These are phyloP conservation scores for Galaxea fascicularis DNA, from an alignment of 92 coral and sea anemone species.

Conservation along the genomic window DNA sequence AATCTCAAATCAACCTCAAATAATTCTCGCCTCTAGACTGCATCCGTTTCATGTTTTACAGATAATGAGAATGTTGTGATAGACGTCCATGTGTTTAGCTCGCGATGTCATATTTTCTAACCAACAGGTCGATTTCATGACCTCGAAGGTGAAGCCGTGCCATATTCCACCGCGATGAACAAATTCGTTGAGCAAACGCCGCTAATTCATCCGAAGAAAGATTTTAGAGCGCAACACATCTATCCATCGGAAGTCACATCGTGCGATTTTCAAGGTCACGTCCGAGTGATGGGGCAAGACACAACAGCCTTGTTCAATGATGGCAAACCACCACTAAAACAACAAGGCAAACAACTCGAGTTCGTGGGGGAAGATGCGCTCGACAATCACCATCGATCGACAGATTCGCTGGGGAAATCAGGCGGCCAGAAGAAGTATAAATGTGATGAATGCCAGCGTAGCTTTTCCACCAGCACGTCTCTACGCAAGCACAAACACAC, in stretches of 20 bases:
- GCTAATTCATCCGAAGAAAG: slow-evolving; percentile 54
- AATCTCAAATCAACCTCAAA: neutral
- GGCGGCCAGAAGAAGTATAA: slow-evolving; percentile 45
- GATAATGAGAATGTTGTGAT: slow-evolving; percentile 1
- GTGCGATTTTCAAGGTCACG: slow-evolving; percentile 2
- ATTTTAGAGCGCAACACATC: slow-evolving; percentile 56
- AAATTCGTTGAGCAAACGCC: slow-evolving; percentile 37
- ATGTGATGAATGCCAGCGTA: slow-evolving; percentile 69
- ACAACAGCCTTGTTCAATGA: neutral
- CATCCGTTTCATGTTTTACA: neutral
- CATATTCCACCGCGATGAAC: slow-evolving; percentile 3
- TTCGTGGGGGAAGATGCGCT: neutral
- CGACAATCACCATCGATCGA: neutral
- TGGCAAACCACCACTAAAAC: neutral
- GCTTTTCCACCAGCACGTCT: slow-evolving; percentile 63
- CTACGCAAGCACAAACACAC: slow-evolving; percentile 74
- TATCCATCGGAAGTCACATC: slow-evolving; percentile 90
- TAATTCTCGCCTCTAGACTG: no score
- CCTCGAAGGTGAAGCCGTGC: slow-evolving; percentile 26
- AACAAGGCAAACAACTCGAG: slow-evolving; percentile 4
- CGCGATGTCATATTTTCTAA: slow-evolving; percentile 17
- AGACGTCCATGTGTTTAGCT: slow-evolving; percentile 25
- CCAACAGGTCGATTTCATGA: slow-evolving; percentile 47
- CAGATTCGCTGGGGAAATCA: slow-evolving; percentile 1
- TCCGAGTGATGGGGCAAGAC: neutral